Evolutionary conservation across 2,797 vertebrate species (phyloP), one percentile per base, ranked within the genome.

Genomic region (Austrolebias charrua): DNA sequence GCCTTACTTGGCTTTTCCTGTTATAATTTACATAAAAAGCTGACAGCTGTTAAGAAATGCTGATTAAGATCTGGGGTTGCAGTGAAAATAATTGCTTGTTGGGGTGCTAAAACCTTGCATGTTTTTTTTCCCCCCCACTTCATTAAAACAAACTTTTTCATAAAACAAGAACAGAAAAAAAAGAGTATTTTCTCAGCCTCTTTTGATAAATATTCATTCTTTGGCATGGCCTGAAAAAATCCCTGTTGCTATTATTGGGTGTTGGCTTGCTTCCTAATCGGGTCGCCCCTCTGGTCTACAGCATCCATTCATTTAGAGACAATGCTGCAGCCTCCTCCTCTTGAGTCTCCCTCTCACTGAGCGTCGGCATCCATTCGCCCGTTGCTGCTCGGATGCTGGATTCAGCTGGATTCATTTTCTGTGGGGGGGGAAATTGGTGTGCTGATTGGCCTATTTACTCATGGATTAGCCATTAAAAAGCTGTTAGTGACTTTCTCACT

Each of bases 401-500:
- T 86, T 80, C 74, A 77, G 73, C 66, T 60, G 70, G 79, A 88
- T 90, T 88, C 86, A 86, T 91, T 89, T 89, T 90, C 88, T 86
- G 80, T 14, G 65, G 73, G 83, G n/a, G n/a, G 81, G 82, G 81
- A 86, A 86, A 90, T 90, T 88, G 83, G 68, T 81, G 80, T 58
- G 18, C 79, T 87, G 91, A 88, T 89, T 91, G 86, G 82, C 85
- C 86, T 88, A 81, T 88, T 88, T 86, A 82, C 89, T 91, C 88
- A 87, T 92, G 86, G 90, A 90, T 92, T 91, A 91, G 89, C 87
- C 82, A 91, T 92, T 91, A 92, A 92, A 92, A 92, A 90, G 90
- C 88, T 90, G 88, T 89, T 91, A 89, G 90, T 61, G 74, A 83
- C 81, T 88, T 79, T 87, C 83, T 78, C 73, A 69, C 76, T 87